Conservation (phyloP, 2,888 invertebrate genomes). For the Cryptus viduatorius region DNA sequence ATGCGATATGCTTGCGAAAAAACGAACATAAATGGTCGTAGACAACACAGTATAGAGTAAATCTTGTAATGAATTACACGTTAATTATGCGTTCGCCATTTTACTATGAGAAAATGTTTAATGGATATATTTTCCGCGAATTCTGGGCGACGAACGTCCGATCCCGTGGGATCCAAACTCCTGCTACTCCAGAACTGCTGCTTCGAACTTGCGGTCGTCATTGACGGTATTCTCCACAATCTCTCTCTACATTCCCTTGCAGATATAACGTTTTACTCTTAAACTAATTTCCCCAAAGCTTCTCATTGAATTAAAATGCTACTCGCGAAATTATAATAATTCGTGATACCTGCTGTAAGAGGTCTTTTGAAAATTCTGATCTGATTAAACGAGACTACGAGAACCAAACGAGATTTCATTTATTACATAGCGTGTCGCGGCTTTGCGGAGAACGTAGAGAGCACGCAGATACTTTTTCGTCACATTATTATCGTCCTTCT, state of each 20-base stretch:
- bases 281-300: conserved; percentile 15
- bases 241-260: conserved; percentile 14
- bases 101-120: not conserved
- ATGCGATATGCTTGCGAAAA: too few species aligned
- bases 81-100: too few species aligned
- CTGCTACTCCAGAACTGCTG: conserved; percentile 17
- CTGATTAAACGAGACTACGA: not conserved
- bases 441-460: not conserved
- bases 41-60: too few species aligned
- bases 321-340: not conserved
- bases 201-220: conserved; percentile 24
- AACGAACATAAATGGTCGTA: too few species aligned
- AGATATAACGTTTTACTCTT: conserved; percentile 2
- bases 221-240: conserved; percentile 11
- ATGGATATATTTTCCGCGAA: conserved; percentile 43
- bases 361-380: conserved; percentile 12
- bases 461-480: not conserved
- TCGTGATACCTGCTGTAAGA: conserved; percentile 2
- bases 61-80: too few species aligned
- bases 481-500: not conserved
- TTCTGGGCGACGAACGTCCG: conserved; percentile 20
- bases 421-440: not conserved
- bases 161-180: conserved; percentile 44
- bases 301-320: conserved; percentile 6
- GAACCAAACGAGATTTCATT: not conserved